Conservation (phyloP, 1,140 invertebrate species). For the Drosophila obscura region DNA sequence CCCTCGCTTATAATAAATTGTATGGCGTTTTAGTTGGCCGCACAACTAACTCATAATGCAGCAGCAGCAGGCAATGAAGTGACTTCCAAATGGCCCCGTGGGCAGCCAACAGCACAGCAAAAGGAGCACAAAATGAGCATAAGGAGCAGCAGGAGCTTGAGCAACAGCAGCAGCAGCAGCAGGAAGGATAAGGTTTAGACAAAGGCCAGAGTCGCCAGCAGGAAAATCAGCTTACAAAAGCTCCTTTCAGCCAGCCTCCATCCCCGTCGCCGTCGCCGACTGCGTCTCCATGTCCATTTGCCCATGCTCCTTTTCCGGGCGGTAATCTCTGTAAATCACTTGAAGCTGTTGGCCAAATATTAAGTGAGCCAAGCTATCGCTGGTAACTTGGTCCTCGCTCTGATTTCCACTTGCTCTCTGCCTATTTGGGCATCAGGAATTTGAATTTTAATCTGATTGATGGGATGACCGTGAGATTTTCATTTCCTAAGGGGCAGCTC, state of each 20-base stretch:
- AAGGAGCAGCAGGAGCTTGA: too few species aligned
- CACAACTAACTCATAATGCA: slow-evolving; percentile 64
- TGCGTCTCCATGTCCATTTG: too few species aligned
- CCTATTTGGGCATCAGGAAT: slow-evolving; percentile 34
- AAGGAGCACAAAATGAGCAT: slow-evolving; percentile 3
- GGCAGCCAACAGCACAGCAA: slow-evolving; percentile 18
- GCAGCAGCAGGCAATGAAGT: slow-evolving; percentile 29
- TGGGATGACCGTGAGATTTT: slow-evolving; percentile 22
- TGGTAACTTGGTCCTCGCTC: slow-evolving; percentile 2
- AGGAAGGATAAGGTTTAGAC: slow-evolving; percentile 37
- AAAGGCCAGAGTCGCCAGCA: slow-evolving; percentile 38
- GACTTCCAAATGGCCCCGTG: slow-evolving; percentile 49
- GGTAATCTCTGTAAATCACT: slow-evolving; percentile 54
- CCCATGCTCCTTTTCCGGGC: slow-evolving; percentile 25
- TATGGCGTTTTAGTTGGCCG: slow-evolving; percentile 52
- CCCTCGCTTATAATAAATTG: slow-evolving; percentile 59
- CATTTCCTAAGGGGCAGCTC: background rate
- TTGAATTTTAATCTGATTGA: slow-evolving; percentile 55
- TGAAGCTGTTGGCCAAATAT: slow-evolving; percentile 52
- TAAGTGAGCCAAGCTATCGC: slow-evolving; percentile 31
- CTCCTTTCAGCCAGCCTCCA: slow-evolving; percentile 25
- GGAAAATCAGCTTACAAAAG: slow-evolving; percentile 61
- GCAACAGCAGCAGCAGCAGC: slow-evolving; percentile 4
- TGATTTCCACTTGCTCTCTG: slow-evolving; percentile 20
- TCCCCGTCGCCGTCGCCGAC: background rate